Base-by-base conservation (phyloP, 2,113 vertebrate species). In the Planiliza haematocheilus region DNA sequence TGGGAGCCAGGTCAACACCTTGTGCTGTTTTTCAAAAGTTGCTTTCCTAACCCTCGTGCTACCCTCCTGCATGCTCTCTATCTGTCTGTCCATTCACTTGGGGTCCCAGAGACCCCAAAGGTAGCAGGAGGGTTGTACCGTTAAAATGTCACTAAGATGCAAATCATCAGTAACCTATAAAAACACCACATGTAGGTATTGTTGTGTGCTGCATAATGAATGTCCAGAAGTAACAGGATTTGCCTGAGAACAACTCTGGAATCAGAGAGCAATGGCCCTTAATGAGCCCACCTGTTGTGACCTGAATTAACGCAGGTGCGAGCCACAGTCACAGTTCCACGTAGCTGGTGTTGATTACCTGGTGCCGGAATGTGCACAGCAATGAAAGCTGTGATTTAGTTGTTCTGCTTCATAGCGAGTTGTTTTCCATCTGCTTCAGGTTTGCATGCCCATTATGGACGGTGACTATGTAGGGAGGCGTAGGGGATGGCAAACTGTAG, bases 201-300 rank as follows among this genome's bases (percentile, higher is more conserved):
- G 16, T 38, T 62, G 45, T 2, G 30, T 56, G 16, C 5, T 3
- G 48, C 17, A 21, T 48, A 11, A 17, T 56, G 9, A 13, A 57
- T 24, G 38, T 48, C 5, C 13, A 50, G 3, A 5, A 30, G 24
- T 20, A 13, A 55, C 52, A 49, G 14, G 1, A n/a, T n/a, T 39
- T 34, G 24, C 42, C 34, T 9, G 9, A 36, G 18, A 9, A 13
- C 9, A 7, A 37, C 10, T 9, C 41, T 21, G 14, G 52, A 37
- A 57, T 50, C 5, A 66, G 18, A 24, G 14, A 30, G 16, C 9
- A 53, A 10, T 24, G n/a, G 24, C 10, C 8, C 41, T 36, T 63
- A 75, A 79, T 3, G 3, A 76, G 17, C 18, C 14, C 76, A 77
- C 57, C 70, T 81, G 65, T 61, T 74, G 17, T 51, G 10, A 7